Evolutionary conservation across 2,113 vertebrate species (phyloP), one percentile per base, ranked within the genome.

Genomic region (Coryphaenoides rupestris): DNA sequence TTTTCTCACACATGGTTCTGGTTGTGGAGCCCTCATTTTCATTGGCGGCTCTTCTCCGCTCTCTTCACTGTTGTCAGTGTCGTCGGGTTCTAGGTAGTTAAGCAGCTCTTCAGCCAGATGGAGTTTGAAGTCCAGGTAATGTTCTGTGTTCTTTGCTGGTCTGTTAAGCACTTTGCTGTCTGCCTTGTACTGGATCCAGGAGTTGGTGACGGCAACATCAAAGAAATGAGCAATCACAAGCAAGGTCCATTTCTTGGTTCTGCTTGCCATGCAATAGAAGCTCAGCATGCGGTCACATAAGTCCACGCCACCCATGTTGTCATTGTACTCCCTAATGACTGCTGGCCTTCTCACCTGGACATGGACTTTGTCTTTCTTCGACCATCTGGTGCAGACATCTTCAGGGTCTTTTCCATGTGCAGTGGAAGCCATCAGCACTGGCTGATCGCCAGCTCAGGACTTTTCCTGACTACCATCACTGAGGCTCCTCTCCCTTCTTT

Each of bases 121-220:
- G n/a, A n/a, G n/a, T 50, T 50, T n/a, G 3, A 50, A 50, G 52
- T 79, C 63, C 53, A 75, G 59, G 46, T 63, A 72, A 63, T 81
- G 68, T 40, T 66, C 3, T 1, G 53, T 66, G 56, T 22, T 19
- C 52, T 66, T 73, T 40, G 59, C 54, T 17, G 54, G 22, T 62
- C 12, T 7, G 45, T 77, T 65, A 0, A 73, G 62, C 0, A 17
- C 65, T 72, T 65, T 55, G 33, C 62, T 70, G 58, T 73, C 66
- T 62, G 53, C 59, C 49, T 69, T 73, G 46, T 66, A 73, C n/a
- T 67, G 5, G 26, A 72, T 68, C 56, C 47, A 78, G 1, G 63
- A 58, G 24, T 78, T 70, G 56, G 68, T 58, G 24, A 69, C 69
- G 66, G 77, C 58, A 62, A 75, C 65, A 72, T 75, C 56, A 66